Base-by-base conservation (phyloP, 2,113 vertebrate species). In the Rousettus leschenaultii region DNA sequence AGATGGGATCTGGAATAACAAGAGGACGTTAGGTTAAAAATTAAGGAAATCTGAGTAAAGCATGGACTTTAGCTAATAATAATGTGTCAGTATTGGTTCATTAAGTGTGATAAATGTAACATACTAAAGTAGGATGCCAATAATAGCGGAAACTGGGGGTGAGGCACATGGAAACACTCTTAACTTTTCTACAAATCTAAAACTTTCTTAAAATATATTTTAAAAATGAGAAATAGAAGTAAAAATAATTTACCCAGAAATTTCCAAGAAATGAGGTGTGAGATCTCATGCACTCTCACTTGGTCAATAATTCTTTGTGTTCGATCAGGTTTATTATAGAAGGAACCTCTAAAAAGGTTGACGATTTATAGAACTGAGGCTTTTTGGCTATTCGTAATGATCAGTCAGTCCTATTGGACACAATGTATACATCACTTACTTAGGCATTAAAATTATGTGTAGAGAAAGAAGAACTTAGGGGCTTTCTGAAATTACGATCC, bases 401-500 rank as follows among this genome's bases (percentile, higher is more conserved):
- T 51, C 16, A 51, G 9, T 68, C 61, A 26, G 61, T 48, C 24
- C 48, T 75, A 5, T 33, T 91, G 35, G n/a, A 55, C 24, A 63
- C 15, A 87, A 89, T 15, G 10, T n/a, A 2, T 45, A 22, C 65
- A 8, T 86, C 26, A 43, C 38, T 48, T 79, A 22, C 35, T 51
- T 78, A 68, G 28, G 21, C 13, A 63, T 84, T 86, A 80, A 92
- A 78, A 77, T 45, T 70, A 53, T 18, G 70, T 11, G 24, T 40
- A 24, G 35, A 91, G 73, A 74, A 77, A 75, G 61, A 91, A 91
- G 33, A 89, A 80, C 73, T 75, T 88, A 77, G 26, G 84, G 68
- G 30, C 40, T 73, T 96, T 88, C 26, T 91, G 5, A 87, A 73
- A 83, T 45, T 95, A 71, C 84, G 89, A 84, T 71, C 90, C 70